phyloP scores from a whole-genome alignment of 2,797 vertebrate species.

The Pagetopsis macropterus region DNA sequence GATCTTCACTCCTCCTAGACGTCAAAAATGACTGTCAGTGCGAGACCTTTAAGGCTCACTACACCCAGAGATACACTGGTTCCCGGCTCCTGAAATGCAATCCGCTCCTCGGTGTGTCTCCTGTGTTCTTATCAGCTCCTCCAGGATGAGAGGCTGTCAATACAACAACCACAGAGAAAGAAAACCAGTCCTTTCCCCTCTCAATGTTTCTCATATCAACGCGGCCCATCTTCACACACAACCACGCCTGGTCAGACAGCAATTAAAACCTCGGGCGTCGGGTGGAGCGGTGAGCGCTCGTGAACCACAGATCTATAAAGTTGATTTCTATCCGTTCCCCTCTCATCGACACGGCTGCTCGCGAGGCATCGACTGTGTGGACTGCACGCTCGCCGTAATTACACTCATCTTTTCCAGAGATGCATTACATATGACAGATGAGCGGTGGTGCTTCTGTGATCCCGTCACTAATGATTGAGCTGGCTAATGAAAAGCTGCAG shows the following conservation, averaged over 20 bases:
- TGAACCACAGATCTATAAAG: constrained; percentile 82
- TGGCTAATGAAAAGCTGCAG: constrained; percentile 38
- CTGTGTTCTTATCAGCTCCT: constrained; percentile 77
- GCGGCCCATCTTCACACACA: constrained; percentile 68
- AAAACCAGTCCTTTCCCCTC: constrained; percentile 54
- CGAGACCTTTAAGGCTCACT: constrained; percentile 31
- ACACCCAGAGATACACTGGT: constrained; percentile 38
- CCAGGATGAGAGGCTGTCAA: constrained; percentile 78
- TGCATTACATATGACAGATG: constrained; percentile 63
- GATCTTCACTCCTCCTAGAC: constrained; percentile 36
- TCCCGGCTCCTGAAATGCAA: constrained; percentile 74
- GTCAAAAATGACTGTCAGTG: constrained; percentile 30
- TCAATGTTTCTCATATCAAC: constrained; percentile 59
- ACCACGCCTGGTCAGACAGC: constrained; percentile 66
- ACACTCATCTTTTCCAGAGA: constrained; percentile 66
- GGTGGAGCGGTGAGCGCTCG: constrained; percentile 39
- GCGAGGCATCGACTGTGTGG: constrained; percentile 61
- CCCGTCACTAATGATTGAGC: constrained; percentile 59
- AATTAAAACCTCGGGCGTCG: constrained; percentile 75
- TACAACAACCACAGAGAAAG: constrained; percentile 80
- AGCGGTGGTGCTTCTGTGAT: constrained; percentile 54
- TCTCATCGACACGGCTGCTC: constrained; percentile 60
- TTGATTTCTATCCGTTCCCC: constrained; percentile 79
- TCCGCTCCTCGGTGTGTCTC: constrained; percentile 70
- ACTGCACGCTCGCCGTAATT: constrained; percentile 67